phyloP scores from a whole-genome alignment of 2,888 invertebrate species.

The Myathropa florea region DNA sequence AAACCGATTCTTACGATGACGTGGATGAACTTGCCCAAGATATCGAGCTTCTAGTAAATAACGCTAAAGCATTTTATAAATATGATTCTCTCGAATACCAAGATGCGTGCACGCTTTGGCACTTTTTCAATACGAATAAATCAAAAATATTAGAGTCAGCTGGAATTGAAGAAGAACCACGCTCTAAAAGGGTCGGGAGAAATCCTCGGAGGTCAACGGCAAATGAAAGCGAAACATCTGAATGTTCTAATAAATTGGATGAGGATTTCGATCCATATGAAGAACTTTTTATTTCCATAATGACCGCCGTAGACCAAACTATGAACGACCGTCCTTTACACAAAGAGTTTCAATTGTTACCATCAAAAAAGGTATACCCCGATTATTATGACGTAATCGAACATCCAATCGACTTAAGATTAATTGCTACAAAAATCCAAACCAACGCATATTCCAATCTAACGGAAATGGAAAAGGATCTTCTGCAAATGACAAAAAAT shows the following conservation, averaged over 20 bases:
- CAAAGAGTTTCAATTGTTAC: conserved; percentile 93
- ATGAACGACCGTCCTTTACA: conserved; percentile 90
- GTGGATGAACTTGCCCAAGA: conserved; percentile 95
- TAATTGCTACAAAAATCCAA: conserved; percentile 95
- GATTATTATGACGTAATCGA: conserved; percentile 97
- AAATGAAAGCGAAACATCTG: conserved; percentile 84
- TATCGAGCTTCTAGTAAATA: conserved; percentile 94
- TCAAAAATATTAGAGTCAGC: conserved; percentile 78
- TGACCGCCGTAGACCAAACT: conserved; percentile 89
- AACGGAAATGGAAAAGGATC: conserved; percentile 93
- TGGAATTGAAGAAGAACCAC: conserved; percentile 78
- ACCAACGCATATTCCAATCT: conserved; percentile 89
- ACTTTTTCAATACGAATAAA: conserved; percentile 85
- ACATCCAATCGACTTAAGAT: conserved; percentile 95
- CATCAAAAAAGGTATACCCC: conserved; percentile 95
- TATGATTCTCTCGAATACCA: conserved; percentile 91
- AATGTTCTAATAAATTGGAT: conserved; percentile 87
- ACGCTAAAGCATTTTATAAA: conserved; percentile 98
- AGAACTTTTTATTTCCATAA: conserved; percentile 92
- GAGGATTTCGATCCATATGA: conserved; percentile 90
- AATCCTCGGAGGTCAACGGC: conserved; percentile 77
- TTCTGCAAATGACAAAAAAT: conserved; percentile 94
- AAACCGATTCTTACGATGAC: conserved; percentile 97
- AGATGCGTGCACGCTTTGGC: conserved; percentile 94
- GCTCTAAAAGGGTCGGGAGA: conserved; percentile 76